These are phyloP conservation scores for Leptothorax acervorum DNA, from an alignment of 2,888 invertebrate species.

Conservation along the genomic window DNA sequence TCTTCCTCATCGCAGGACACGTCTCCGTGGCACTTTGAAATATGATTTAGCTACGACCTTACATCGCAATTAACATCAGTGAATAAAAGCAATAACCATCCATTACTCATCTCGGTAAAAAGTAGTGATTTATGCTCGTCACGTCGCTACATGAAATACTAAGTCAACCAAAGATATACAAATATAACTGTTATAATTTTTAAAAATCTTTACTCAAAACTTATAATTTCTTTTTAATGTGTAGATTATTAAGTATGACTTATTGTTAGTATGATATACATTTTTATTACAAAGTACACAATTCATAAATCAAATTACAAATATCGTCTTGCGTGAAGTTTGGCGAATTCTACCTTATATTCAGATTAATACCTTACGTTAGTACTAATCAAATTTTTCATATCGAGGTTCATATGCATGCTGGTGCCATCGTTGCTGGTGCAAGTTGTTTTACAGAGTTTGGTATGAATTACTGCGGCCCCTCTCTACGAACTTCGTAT, in stretches of 20 bases:
- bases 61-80: constrained; percentile 30
- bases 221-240: neutral
- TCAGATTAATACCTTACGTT: neutral
- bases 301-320: neutral
- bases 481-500: neutral
- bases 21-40: constrained; percentile 43
- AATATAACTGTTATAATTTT: neutral
- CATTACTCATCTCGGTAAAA: constrained; percentile 5
- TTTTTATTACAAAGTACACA: neutral
- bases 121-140: neutral
- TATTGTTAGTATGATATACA: neutral
- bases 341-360: neutral
- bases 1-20: constrained; percentile 55
- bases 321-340: neutral
- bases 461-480: neutral
- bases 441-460: neutral
- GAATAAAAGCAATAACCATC: constrained; percentile 19
- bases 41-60: constrained; percentile 34
- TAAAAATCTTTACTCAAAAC: neutral
- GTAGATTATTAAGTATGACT: neutral
- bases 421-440: neutral
- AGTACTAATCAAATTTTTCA: constrained; percentile 29
- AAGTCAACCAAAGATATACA: neutral
- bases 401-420: no score
- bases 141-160: neutral